These are phyloP conservation scores for Archivesica marissinica DNA, from an alignment of 1,140 invertebrate genomes.

Conservation along the genomic window DNA sequence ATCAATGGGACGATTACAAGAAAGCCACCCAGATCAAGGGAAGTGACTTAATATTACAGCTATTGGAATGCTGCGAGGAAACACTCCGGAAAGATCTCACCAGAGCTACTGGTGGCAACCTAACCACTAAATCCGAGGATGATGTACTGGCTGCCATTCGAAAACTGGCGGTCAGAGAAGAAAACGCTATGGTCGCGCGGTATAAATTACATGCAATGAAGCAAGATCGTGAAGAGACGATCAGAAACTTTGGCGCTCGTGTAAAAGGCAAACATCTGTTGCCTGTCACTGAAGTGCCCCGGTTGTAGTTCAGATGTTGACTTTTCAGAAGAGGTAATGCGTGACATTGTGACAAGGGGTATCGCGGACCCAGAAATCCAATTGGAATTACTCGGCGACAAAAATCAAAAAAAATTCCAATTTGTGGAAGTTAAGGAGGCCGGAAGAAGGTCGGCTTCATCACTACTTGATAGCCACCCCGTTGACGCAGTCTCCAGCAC, in stretches of 20 bases:
- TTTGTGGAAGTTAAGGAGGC: not conserved
- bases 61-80: constrained; percentile 42
- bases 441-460: too few relatives aligned
- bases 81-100: constrained; percentile 6
- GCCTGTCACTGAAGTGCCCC: not conserved
- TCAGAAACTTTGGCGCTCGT: too few relatives aligned
- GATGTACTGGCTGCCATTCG: constrained; percentile 12
- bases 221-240: not conserved
- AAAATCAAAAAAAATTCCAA: not conserved
- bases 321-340: not conserved
- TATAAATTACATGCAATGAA: not conserved
- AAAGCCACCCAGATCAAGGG: constrained; percentile 19
- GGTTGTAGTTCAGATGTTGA: not conserved
- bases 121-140: not conserved
- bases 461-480: not conserved
- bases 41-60: constrained; percentile 13
- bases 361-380: not conserved
- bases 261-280: not conserved
- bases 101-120: not conserved
- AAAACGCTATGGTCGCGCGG: too few relatives aligned
- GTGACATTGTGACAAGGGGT: not conserved
- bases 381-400: not conserved
- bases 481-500: not conserved
- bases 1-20: constrained; percentile 9
- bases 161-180: constrained; percentile 7